Conservation (phyloP, 2,113 vertebrate genomes). For the Pimephales promelas region DNA sequence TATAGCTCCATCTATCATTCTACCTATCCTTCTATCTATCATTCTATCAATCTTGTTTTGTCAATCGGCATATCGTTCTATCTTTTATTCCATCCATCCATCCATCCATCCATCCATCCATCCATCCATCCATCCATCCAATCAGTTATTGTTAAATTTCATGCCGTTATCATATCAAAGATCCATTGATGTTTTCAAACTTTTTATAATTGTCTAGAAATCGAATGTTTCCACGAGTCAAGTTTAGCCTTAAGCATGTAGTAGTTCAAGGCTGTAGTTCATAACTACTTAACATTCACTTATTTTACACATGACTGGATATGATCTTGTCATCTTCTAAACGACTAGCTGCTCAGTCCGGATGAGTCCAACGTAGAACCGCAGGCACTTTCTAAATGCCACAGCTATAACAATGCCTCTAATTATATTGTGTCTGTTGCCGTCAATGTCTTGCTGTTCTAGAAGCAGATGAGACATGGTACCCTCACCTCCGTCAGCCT, state of each 20-base stretch:
- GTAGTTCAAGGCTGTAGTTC: too few species aligned
- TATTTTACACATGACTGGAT: conserved; percentile 32
- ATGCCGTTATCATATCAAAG: not conserved
- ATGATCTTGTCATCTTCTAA: conserved; percentile 36
- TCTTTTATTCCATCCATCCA: not conserved
- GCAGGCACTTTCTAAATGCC: conserved; percentile 33
- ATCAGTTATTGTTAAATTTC: not conserved
- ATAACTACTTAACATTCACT: conserved; percentile 10
- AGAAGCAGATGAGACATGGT: not conserved
- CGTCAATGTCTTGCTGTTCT: not conserved
- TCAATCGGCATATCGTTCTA: too few species aligned
- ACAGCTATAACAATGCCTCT: conserved; percentile 20
- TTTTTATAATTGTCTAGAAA: not conserved
- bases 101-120: not conserved
- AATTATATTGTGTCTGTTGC: conserved; percentile 26
- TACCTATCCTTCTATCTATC: too few species aligned
- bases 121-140: not conserved
- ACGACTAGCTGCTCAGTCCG: not conserved
- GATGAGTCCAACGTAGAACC: conserved; percentile 14
- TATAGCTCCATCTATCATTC: too few species aligned
- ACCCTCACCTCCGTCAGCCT: conserved; percentile 56
- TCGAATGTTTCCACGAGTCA: not conserved
- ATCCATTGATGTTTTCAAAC: not conserved
- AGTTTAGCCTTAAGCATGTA: conserved; percentile 34
- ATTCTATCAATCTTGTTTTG: too few species aligned